Percentiles rank a stretch among this genome's conserved stretches.
Conservation (phyloP, 1,140 invertebrate genomes). For the Ostrea denselamellosa region DNA sequence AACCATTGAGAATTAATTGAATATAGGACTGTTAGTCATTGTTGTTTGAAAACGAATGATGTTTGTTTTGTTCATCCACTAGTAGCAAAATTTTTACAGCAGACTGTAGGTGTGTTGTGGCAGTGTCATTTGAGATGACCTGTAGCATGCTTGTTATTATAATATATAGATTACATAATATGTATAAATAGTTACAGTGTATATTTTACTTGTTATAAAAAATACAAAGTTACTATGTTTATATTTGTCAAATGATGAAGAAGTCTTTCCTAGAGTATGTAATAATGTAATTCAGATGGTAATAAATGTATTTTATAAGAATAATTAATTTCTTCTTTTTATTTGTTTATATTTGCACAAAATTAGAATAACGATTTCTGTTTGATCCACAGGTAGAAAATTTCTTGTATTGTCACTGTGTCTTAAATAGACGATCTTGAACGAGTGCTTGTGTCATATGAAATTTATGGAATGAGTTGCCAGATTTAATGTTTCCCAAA, state of each 20-base stretch:
- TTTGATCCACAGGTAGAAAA: too few relatives aligned
- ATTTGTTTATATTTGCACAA: neutral
- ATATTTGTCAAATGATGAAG: neutral
- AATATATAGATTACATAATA: neutral
- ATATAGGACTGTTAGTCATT: neutral
- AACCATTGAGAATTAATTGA: too few relatives aligned
- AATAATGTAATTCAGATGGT: neutral
- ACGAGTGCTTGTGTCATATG: too few relatives aligned
- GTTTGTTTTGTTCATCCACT: neutral
- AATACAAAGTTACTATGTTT: slow-evolving; percentile 18
- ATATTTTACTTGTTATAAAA: neutral
- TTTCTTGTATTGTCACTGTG: too few relatives aligned
- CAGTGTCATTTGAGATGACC: slow-evolving; percentile 32
- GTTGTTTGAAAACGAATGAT: neutral
- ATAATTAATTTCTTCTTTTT: neutral
- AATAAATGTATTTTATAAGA: slow-evolving; percentile 27
- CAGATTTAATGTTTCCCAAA: too few relatives aligned
- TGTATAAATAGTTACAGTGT: slow-evolving; percentile 14
- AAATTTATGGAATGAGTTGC: too few relatives aligned
- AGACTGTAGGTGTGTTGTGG: neutral
- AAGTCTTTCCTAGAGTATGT: neutral
- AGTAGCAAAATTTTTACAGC: slow-evolving; percentile 14
- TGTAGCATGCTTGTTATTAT: slow-evolving; percentile 20
- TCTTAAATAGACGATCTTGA: too few relatives aligned
- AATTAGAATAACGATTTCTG: too few relatives aligned